A percentile compares a stretch with the other conserved stretches of the same genome.
These are phyloP conservation scores for Lutraria rhynchaena DNA, from an alignment of 1,140 invertebrate genomes.

Conservation along the genomic window DNA sequence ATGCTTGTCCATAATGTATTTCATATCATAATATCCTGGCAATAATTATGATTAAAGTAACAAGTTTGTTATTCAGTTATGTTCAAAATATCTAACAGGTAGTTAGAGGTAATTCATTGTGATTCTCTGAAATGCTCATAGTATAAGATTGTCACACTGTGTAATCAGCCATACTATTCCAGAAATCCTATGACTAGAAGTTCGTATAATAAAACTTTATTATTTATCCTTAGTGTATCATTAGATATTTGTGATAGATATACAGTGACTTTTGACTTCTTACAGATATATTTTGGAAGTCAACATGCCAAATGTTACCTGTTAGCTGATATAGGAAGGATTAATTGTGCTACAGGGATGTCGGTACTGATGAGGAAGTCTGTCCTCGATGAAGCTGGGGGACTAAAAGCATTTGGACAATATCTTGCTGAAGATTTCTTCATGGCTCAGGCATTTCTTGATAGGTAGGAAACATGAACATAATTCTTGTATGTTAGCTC, in stretches of 20 bases:
- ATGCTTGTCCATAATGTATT: too few species aligned
- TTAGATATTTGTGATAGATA: too few species aligned
- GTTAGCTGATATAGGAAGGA: conserved; percentile 92
- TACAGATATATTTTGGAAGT: conserved; percentile 96
- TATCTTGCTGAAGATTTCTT: conserved; percentile 99
- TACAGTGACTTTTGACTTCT: conserved; percentile 13
- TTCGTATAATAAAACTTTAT: background rate
- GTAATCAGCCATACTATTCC: too few species aligned
- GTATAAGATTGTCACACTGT: too few species aligned
- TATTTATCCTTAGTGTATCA: background rate
- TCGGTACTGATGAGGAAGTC: conserved; percentile 95
- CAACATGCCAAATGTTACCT: conserved; percentile 97
- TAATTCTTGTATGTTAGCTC: too few species aligned
- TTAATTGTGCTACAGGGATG: conserved; percentile 99
- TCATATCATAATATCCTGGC: too few species aligned
- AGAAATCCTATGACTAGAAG: background rate
- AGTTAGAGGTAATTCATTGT: too few species aligned
- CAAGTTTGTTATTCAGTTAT: too few species aligned
- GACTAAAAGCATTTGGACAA: conserved; percentile 93
- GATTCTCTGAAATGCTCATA: too few species aligned
- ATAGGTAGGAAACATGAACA: conserved; percentile 82
- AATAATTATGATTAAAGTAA: too few species aligned
- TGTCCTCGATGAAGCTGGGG: conserved; percentile 95
- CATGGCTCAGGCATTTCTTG: conserved; percentile 95
- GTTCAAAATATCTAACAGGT: too few species aligned